Percentiles rank a stretch among this genome's conserved stretches.
These are phyloP conservation scores for Cyanocitta stelleri DNA, from an alignment of 2,113 vertebrate species.

Conservation along the genomic window DNA sequence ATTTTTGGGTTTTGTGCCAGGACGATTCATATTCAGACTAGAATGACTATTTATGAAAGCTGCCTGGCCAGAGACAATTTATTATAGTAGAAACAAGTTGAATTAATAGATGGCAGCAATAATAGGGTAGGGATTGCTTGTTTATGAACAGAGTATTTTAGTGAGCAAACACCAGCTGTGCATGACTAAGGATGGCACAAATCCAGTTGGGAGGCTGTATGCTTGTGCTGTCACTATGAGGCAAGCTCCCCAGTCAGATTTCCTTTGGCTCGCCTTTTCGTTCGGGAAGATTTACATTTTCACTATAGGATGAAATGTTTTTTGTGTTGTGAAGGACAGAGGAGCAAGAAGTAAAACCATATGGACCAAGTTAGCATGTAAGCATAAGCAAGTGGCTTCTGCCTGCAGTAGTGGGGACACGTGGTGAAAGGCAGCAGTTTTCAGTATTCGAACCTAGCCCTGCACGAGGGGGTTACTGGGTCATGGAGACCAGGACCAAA, in stretches of 20 bases:
- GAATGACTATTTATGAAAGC: constrained; percentile 53
- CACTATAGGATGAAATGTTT: neutral
- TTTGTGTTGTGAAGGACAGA: neutral
- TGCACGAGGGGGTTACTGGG: neutral
- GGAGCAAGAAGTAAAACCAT: neutral
- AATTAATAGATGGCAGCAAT: constrained; percentile 67
- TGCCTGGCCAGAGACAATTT: constrained; percentile 50
- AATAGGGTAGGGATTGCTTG: constrained; percentile 65
- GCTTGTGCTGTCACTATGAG: constrained; percentile 37
- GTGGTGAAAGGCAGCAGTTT: neutral
- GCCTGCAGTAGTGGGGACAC: accelerated
- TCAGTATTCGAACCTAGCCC: neutral
- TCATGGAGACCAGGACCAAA: neutral
- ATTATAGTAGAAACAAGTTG: constrained; percentile 63
- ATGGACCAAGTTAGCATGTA: neutral
- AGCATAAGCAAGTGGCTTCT: neutral
- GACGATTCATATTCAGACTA: constrained; percentile 20
- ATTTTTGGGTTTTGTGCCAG: constrained; percentile 37
- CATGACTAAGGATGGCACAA: constrained; percentile 64
- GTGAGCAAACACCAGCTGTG: constrained; percentile 73
- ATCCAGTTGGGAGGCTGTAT: constrained; percentile 56
- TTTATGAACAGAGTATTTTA: constrained; percentile 71
- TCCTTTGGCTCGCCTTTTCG: constrained; percentile 30
- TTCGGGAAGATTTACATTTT: constrained; percentile 30
- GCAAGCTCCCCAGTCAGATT: constrained; percentile 35